phyloP scores from a whole-genome alignment of 2,113 vertebrate genomes.

The Platycercus adscitus region DNA sequence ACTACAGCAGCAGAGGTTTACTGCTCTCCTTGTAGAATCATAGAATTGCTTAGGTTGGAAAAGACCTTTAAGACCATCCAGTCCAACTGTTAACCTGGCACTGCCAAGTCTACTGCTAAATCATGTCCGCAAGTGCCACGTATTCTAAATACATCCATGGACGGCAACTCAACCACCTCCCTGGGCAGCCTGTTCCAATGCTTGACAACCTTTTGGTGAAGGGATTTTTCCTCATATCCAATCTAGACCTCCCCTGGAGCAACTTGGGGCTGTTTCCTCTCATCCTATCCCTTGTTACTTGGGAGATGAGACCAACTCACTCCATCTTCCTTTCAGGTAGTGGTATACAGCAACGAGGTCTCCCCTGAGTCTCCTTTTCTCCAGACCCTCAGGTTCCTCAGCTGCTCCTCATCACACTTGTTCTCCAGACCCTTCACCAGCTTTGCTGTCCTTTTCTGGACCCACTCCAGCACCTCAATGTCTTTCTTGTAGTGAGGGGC shows the following conservation, averaged over 20 bases:
- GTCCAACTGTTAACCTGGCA: not conserved
- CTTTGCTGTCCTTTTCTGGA: not conserved
- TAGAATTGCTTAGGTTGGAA: not conserved
- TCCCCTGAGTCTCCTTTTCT: not conserved
- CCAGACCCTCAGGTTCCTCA: not conserved
- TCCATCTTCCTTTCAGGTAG: not conserved
- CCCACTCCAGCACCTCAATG: not conserved
- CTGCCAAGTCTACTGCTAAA: not conserved
- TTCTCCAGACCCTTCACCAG: not conserved
- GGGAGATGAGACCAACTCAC: not conserved
- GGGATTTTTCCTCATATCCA: not conserved
- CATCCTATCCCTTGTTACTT: not conserved
- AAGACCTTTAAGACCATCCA: not conserved
- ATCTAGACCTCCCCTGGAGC: not conserved
- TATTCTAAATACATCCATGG: not conserved
- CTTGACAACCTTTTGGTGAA: fast-evolving
- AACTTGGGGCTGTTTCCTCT: not conserved
- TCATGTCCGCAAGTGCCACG: not conserved
- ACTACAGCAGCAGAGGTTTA: not conserved
- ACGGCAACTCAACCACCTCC: not conserved
- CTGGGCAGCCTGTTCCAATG: not conserved
- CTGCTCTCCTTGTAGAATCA: not conserved
- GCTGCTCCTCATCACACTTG: not conserved
- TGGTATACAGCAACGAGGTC: fast-evolving
- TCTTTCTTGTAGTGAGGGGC: not conserved